Conservation (phyloP, 2,888 invertebrate species). For the Aphelenchoides bicaudatus region DNA sequence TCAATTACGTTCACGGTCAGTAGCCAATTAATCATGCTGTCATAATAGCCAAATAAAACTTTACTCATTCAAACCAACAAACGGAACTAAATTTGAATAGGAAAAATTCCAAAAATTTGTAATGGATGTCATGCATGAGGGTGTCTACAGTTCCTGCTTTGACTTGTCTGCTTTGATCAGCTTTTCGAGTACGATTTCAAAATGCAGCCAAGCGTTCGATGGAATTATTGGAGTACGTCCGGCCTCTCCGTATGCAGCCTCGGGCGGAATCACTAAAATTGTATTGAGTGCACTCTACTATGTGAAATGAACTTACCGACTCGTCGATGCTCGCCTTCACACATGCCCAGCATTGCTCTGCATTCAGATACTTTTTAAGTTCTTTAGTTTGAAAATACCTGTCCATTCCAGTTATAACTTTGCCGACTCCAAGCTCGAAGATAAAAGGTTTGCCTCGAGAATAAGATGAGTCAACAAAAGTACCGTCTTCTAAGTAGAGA, state of each 20-base stretch:
- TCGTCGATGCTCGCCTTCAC: conserved; percentile 54
- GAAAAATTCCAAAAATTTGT: background rate
- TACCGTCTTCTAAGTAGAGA: conserved; percentile 54
- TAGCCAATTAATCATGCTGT: too few relatives aligned
- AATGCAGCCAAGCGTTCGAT: conserved; percentile 51
- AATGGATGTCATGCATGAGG: conserved; percentile 7
- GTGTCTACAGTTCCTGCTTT: conserved; percentile 41
- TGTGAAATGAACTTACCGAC: too few relatives aligned
- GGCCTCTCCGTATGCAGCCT: conserved; percentile 54
- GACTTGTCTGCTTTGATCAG: conserved; percentile 4
- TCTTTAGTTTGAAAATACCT: too few relatives aligned
- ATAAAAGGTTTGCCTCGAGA: conserved; percentile 54
- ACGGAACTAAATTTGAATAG: background rate
- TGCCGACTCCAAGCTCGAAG: conserved; percentile 48
- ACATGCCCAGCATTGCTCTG: conserved; percentile 59
- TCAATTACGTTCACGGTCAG: too few relatives aligned
- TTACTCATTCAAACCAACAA: too few relatives aligned
- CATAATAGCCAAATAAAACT: too few relatives aligned
- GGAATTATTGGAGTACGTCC: conserved; percentile 54
- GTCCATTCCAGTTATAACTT: conserved; percentile 57
- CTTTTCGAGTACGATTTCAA: conserved; percentile 50
- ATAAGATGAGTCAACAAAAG: conserved; percentile 54
- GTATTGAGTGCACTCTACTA: too few relatives aligned
- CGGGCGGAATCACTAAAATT: conserved; percentile 57
- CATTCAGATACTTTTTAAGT: too few relatives aligned